Evolutionary conservation across 2,113 vertebrate genomes (phyloP).

Genomic region (Neofelis nebulosa): DNA sequence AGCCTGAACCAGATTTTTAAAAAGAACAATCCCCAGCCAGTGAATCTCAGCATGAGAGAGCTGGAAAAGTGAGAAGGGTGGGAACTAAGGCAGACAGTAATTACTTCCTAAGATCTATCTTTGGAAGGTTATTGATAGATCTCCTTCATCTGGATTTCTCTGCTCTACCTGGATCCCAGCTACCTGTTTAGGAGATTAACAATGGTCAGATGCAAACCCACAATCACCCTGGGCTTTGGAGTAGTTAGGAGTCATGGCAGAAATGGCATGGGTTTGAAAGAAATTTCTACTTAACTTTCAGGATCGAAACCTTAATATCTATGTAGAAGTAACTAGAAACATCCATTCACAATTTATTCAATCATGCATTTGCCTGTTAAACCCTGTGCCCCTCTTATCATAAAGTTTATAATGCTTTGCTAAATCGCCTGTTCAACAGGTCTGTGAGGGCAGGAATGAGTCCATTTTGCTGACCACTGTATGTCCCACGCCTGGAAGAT

Average conservation of each 20-base stretch:
- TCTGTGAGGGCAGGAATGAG: neutral
- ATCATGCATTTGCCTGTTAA: neutral
- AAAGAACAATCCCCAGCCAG: neutral
- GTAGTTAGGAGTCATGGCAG: neutral
- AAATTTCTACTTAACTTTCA: conserved; percentile 32
- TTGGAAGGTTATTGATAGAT: conserved; percentile 15
- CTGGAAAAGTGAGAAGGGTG: neutral
- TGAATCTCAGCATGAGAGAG: neutral
- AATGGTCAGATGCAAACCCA: neutral
- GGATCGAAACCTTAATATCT: conserved; percentile 39
- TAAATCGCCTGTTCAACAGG: neutral
- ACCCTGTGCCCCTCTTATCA: neutral
- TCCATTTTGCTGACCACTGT: neutral
- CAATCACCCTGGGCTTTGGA: conserved; percentile 12
- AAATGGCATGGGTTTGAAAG: conserved; percentile 29
- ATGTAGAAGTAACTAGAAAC: conserved; percentile 20
- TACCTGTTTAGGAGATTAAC: conserved; percentile 46
- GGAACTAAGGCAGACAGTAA: neutral
- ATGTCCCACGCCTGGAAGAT: neutral
- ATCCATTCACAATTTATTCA: neutral
- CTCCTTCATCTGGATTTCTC: conserved; percentile 5
- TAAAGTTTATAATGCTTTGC: neutral
- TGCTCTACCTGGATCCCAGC: neutral
- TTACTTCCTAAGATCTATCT: neutral
- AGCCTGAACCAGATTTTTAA: neutral